These are phyloP conservation scores for Elachura formosa DNA, from an alignment of 2,113 vertebrate species.

Conservation along the genomic window DNA sequence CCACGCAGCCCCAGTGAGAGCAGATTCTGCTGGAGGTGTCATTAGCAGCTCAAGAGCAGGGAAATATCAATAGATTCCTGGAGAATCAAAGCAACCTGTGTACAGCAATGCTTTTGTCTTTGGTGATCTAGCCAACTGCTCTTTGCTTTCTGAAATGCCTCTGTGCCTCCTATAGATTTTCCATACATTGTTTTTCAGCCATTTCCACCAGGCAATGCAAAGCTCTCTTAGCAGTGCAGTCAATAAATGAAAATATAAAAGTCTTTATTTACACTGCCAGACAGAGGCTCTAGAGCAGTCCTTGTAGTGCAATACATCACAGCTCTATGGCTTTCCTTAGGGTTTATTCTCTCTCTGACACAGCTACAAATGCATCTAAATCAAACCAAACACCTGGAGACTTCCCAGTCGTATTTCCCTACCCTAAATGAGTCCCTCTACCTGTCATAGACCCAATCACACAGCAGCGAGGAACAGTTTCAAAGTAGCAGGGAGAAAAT, in stretches of 20 bases:
- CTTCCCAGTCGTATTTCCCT: background rate
- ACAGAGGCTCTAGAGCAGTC: conserved; percentile 20
- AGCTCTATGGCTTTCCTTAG: background rate
- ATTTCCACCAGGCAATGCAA: background rate
- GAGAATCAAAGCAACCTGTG: background rate
- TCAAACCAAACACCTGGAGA: conserved; percentile 20
- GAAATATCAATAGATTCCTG: background rate
- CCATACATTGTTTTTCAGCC: conserved; percentile 35
- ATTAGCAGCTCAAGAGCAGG: background rate
- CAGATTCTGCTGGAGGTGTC: background rate
- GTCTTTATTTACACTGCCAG: conserved; percentile 43
- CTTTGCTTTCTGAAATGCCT: background rate
- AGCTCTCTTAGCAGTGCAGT: conserved; percentile 3
- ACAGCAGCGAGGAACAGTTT: background rate
- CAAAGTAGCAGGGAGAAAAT: background rate
- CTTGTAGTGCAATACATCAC: conserved; percentile 39
- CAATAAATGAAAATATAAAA: conserved; percentile 55
- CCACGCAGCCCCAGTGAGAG: background rate
- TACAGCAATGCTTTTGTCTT: background rate
- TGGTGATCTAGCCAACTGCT: conserved; percentile 16
- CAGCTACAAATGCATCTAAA: conserved; percentile 21
- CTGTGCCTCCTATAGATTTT: conserved; percentile 35
- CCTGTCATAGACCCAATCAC: background rate
- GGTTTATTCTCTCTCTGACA: conserved; percentile 23
- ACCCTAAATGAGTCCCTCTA: background rate